Base-by-base conservation (phyloP, 2,797 vertebrate species). In the Simalia tracyae region DNA sequence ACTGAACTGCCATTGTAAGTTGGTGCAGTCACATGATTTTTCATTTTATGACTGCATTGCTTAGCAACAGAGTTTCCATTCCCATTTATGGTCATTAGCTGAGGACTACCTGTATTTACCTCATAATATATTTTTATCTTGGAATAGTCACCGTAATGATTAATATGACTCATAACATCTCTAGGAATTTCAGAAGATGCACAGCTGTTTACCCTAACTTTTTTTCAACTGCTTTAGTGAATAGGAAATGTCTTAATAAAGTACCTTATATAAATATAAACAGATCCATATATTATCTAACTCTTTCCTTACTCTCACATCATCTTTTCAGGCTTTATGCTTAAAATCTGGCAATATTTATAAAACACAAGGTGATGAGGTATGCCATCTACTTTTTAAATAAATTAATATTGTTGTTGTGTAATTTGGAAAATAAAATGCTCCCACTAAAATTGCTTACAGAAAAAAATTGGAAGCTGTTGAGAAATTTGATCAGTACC, bases 131-230 rank as follows among this genome's bases (percentile, higher is more conserved):
- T 88, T 94, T 93, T 91, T 12, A 66, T 2, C 56, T 92, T 63
- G 63, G 72, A 91, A 84, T 46, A 5, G 57, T n/a, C 90, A 64
- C 46, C 84, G 54, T 31, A 72, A 15, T 1, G 36, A 36, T 57
- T 94, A 46, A 92, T 4, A 19, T 11, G n/a, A 92, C 46, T 87
- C 24, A 84, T 3, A 90, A 91, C 61, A 94, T 81, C 87, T 86
- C 7, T 5, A 85, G 92, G 81, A 94, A 0, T 17, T 90, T 92
- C 87, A 89, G 42, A 26, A 93, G 93, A 91, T 42, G 86, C 11
- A 7, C 76, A 92, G 36, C 1, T 81, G 4, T 89, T 89, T 93
- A 57, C 86, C 26, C 8, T 7, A 72, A 42, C 60, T 64, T 85
- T 0, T 91, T 50, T 90, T 92, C 24, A 3, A 81, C 56, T 89